Conservation (phyloP, 2,113 vertebrate species). For the human region GRCh38 chr15:50975501-50976000, state of each 20-base stretch:
- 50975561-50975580: background rate
- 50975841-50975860: too few species aligned
- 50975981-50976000: background rate
- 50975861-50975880: too few species aligned
- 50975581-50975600: background rate
- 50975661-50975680: background rate
- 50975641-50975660: background rate
- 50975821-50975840: background rate
- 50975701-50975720: background rate
- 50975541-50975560: background rate
- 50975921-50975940: too few species aligned
- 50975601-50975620: background rate
- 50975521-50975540: background rate
- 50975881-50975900: too few species aligned
- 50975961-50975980: background rate
- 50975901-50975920: too few species aligned
- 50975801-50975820: background rate
- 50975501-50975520: background rate
- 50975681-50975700: background rate
- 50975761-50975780: background rate
- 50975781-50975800: background rate
- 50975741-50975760: background rate
- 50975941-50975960: too few species aligned
- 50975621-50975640: background rate
- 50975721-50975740: background rate